Conservation (phyloP, 2,113 vertebrate species). For the Crotophaga sulcirostris region DNA sequence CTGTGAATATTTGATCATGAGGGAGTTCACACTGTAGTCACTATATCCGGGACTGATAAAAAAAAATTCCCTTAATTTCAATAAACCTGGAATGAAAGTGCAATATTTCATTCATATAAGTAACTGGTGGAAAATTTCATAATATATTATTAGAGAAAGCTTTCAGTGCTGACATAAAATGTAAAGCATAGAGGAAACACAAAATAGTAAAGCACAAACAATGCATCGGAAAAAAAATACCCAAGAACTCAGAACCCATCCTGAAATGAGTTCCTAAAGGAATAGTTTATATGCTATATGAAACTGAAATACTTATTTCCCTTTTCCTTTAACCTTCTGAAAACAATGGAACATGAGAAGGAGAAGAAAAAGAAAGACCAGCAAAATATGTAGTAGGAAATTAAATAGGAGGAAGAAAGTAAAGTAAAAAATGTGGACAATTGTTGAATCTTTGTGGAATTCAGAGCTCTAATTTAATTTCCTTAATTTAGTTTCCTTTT, state of each 20-base stretch:
- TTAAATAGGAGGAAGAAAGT: neutral
- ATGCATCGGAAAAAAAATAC: neutral
- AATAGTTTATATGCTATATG: neutral
- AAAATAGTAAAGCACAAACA: neutral
- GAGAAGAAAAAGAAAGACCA: neutral
- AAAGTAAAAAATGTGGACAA: neutral
- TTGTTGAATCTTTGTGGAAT: neutral
- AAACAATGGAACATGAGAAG: neutral
- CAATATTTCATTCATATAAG: neutral
- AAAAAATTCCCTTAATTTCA: neutral
- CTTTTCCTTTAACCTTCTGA: neutral
- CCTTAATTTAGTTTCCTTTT: neutral
- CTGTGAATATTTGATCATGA: neutral
- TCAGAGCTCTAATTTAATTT: neutral
- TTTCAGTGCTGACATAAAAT: neutral
- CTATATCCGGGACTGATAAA: neutral
- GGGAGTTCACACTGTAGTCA: neutral
- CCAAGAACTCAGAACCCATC: neutral
- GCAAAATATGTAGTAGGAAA: neutral
- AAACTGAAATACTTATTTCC: neutral
- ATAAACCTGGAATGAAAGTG: neutral
- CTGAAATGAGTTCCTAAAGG: neutral
- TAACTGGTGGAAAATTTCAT: neutral
- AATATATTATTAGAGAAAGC: neutral
- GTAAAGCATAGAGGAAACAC: neutral